Evolutionary conservation across 1,140 invertebrate species (phyloP).

Genomic region (Caenorhabditis inopinata): DNA sequence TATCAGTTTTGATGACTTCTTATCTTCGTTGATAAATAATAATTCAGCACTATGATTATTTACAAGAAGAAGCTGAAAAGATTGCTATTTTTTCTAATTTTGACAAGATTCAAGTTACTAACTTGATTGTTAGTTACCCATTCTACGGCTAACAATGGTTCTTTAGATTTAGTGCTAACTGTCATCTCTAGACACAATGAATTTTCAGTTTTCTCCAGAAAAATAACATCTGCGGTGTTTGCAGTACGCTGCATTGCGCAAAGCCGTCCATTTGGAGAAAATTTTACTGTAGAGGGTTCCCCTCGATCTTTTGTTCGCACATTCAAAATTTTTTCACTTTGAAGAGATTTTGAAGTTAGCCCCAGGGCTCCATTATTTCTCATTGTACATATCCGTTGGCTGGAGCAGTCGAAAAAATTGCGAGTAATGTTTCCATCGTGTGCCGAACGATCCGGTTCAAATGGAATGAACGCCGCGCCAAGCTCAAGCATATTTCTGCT

Average conservation of each 20-base stretch:
- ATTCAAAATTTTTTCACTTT: neutral
- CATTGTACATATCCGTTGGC: constrained; percentile 30
- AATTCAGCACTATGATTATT: constrained; percentile 31
- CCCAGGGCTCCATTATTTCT: constrained; percentile 33
- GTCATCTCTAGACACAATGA: constrained; percentile 12
- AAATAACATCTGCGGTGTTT: neutral
- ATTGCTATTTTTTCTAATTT: neutral
- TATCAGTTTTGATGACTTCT: constrained; percentile 25
- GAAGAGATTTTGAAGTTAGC: constrained; percentile 29
- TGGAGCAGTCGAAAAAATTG: constrained; percentile 38
- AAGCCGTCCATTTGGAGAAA: constrained; percentile 18
- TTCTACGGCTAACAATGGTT: constrained; percentile 21
- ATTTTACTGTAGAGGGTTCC: constrained; percentile 26
- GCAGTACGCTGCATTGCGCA: neutral
- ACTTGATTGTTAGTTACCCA: constrained; percentile 40
- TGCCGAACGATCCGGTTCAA: neutral
- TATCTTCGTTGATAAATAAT: constrained; percentile 18
- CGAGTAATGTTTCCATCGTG: constrained; percentile 23
- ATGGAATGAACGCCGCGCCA: neutral
- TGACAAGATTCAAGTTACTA: neutral
- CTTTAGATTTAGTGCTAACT: constrained; percentile 28
- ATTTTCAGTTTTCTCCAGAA: constrained; percentile 34
- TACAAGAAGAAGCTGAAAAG: constrained; percentile 21
- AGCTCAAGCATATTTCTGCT: neutral
- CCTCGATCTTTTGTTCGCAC: constrained; percentile 33